Percentiles rank a stretch among this genome's conserved stretches.
Evolutionary conservation across 2,113 vertebrate genomes (phyloP).

Genomic region (Carassius carassius): DNA sequence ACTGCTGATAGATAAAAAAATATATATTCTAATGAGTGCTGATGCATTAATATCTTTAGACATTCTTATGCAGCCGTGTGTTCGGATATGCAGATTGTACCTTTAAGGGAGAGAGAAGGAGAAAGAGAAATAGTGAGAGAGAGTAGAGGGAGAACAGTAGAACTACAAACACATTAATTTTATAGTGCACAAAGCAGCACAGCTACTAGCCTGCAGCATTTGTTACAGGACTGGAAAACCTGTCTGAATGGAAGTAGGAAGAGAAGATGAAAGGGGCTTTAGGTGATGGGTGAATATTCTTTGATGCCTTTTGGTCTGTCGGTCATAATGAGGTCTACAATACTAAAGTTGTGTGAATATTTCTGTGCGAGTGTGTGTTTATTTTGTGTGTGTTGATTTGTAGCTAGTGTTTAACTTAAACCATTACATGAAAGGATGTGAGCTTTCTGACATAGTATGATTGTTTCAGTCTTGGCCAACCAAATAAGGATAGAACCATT

Average conservation of each 20-base stretch:
- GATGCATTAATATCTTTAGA: slow-evolving; percentile 11
- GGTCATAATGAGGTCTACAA: slow-evolving; percentile 42
- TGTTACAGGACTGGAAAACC: slow-evolving; percentile 39
- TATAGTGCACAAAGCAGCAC: slow-evolving; percentile 35
- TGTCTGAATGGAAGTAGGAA: slow-evolving; percentile 41
- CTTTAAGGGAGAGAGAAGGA: slow-evolving; percentile 21
- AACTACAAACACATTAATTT: slow-evolving; percentile 43
- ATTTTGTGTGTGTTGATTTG: slow-evolving; percentile 8
- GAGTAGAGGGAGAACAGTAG: slow-evolving; percentile 8
- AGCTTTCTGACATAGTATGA: neutral
- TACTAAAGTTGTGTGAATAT: neutral
- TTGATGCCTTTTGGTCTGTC: slow-evolving; percentile 40
- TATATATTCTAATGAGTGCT: neutral
- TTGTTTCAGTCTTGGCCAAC: slow-evolving; percentile 24
- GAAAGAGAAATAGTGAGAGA: neutral
- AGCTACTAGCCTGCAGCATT: slow-evolving; percentile 35
- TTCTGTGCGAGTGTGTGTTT: neutral
- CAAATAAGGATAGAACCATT: slow-evolving; percentile 7
- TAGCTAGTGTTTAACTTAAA: slow-evolving; percentile 10
- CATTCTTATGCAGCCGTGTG: slow-evolving; percentile 24
- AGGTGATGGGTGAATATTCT: slow-evolving; percentile 40
- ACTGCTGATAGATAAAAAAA: no score
- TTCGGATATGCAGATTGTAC: slow-evolving; percentile 40
- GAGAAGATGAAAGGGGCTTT: slow-evolving; percentile 38
- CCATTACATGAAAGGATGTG: neutral